phyloP scores from a whole-genome alignment of 2,797 vertebrate genomes.

The Enteromius fasciolatus region DNA sequence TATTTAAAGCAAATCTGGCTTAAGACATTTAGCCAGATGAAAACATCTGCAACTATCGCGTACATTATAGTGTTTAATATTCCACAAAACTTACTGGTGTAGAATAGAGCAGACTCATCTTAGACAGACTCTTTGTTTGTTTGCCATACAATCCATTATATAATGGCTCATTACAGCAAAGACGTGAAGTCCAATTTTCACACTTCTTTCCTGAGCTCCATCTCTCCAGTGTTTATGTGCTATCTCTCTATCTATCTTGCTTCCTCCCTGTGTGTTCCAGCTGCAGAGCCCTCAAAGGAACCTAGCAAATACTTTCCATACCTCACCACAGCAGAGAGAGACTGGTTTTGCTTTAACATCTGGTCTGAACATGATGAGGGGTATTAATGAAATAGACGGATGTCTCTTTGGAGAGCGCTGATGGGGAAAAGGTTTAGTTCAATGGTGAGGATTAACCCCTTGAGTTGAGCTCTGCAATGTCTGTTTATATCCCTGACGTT shows the following conservation, averaged over 20 bases:
- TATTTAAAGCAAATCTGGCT: background rate
- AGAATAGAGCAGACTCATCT: background rate
- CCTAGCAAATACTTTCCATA: slow-evolving; percentile 69
- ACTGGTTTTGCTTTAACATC: slow-evolving; percentile 63
- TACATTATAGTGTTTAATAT: background rate
- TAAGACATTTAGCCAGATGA: background rate
- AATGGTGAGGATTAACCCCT: slow-evolving; percentile 35
- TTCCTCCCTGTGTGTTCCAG: slow-evolving; percentile 65
- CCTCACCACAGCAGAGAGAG: slow-evolving; percentile 58
- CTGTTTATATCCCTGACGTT: slow-evolving; percentile 13
- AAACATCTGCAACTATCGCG: background rate
- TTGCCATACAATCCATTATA: slow-evolving; percentile 12
- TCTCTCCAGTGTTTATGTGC: slow-evolving; percentile 54
- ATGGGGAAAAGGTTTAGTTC: slow-evolving; percentile 41
- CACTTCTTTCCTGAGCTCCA: slow-evolving; percentile 47
- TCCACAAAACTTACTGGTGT: background rate
- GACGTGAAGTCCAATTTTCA: slow-evolving; percentile 47
- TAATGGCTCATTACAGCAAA: slow-evolving; percentile 2
- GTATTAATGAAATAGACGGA: slow-evolving; percentile 48
- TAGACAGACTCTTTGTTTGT: background rate
- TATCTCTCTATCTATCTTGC: slow-evolving; percentile 51
- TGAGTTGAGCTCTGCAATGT: background rate
- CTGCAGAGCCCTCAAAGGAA: slow-evolving; percentile 62
- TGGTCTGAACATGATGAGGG: slow-evolving; percentile 65
- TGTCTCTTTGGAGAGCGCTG: slow-evolving; percentile 44